Evolutionary conservation across 2,888 invertebrate genomes (phyloP), one percentile per base, ranked within the genome.

Genomic region (Salpingus planirostris): DNA sequence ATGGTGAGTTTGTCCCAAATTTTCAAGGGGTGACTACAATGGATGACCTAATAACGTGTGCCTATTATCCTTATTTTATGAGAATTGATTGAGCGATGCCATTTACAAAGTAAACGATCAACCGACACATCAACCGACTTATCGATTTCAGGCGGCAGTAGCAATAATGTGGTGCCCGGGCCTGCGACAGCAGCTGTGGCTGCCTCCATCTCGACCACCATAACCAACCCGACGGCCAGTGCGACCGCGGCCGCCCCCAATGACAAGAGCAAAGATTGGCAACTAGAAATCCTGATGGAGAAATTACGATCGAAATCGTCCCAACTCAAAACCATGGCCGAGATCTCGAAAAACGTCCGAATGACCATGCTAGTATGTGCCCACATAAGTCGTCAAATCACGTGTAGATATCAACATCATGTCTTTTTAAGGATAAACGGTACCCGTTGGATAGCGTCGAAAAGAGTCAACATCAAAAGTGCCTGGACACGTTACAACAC

Each of bases 241-340:
- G n/a, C n/a, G n/a, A n/a, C 18, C 18, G 5, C 18, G 18, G 18
- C 18, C 5, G 18, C 18, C 18, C 18, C 18, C 18, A 5, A 18
- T 51, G 78, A 78, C 39, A 79, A 78, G 52, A 72, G 72, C 40
- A 80, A 77, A 60, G 76, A 79, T 65, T 78, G 79, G 74, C 86
- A 88, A 61, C 76, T 85, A 68, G 87, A 90, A 64, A 74, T 88
- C 38, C 69, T 92, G 40, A 92, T 95, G 91, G 92, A 93, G 60
- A 87, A 87, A 58, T 68, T 95, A 30, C 76, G 91, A 35, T 83
- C 86, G 24, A 89, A 90, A 68, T 74, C 82, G 40, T 73, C 78
- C 29, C 86, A 87, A 46, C 80, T 78, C 49, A 88, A 87, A 66
- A 78, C 83, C 40, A 76, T 92, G 59, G 72, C 76, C 36, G 92